A percentile compares a stretch with the other conserved stretches of the same genome.
phyloP scores from a whole-genome alignment of 2,113 vertebrate genomes.

The Epinephelus fuscoguttatus region DNA sequence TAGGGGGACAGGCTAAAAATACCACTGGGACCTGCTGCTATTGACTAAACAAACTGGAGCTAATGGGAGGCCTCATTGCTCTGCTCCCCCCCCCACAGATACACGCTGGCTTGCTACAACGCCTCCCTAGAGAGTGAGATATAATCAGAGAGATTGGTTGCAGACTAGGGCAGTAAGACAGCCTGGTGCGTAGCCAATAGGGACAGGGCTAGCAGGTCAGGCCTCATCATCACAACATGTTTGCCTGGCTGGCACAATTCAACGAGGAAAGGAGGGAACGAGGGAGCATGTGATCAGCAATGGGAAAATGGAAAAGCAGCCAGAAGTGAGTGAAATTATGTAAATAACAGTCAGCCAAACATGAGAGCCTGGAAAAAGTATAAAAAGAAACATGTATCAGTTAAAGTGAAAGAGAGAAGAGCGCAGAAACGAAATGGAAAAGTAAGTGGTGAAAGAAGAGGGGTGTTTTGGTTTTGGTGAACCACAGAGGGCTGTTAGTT shows the following conservation, averaged over 20 bases:
- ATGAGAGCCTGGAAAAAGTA: not conserved
- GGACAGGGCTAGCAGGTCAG: slow-evolving; percentile 72
- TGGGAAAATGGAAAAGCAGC: not conserved
- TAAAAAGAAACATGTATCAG: not conserved
- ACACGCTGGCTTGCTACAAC: slow-evolving; percentile 47
- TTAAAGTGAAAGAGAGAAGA: not conserved
- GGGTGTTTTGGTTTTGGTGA: not conserved
- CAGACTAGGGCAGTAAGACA: slow-evolving; percentile 60
- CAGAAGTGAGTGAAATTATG: not conserved
- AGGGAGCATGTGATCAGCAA: not conserved
- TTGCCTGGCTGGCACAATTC: slow-evolving; percentile 62
- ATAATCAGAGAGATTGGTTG: slow-evolving; percentile 82
- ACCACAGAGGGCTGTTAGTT: not conserved
- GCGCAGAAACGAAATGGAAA: not conserved
- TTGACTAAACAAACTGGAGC: slow-evolving; percentile 81
- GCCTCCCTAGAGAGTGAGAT: slow-evolving; percentile 80
- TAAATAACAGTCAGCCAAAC: not conserved
- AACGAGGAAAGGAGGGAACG: not conserved
- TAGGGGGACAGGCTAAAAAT: slow-evolving; percentile 71
- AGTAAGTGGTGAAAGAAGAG: too few species aligned
- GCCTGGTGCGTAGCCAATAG: slow-evolving; percentile 71
- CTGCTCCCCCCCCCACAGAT: not conserved
- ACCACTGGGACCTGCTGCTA: slow-evolving; percentile 78
- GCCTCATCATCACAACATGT: slow-evolving; percentile 76
- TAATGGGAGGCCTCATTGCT: slow-evolving; percentile 76